Evolutionary conservation across 2,888 invertebrate species (phyloP).

Genomic region (Apamea epomidion): DNA sequence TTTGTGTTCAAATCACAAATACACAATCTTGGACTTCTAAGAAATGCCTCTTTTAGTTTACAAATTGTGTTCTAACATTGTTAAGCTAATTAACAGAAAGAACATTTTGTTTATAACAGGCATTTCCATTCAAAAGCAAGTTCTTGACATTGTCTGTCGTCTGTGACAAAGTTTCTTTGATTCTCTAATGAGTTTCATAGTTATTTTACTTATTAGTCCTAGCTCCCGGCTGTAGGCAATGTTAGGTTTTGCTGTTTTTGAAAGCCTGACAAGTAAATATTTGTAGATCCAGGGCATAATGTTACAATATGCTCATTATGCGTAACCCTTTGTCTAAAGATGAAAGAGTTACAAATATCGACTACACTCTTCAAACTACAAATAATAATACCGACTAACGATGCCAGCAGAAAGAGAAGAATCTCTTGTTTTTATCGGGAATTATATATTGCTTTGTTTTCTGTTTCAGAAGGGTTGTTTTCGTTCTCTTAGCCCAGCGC

Average conservation of each 20-base stretch:
- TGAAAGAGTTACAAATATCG: conserved; percentile 21
- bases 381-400: conserved; percentile 29
- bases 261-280: neutral
- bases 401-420: conserved; percentile 19
- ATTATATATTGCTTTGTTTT: conserved; percentile 16
- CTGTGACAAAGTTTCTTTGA: conserved; percentile 40
- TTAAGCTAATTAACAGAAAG: conserved; percentile 30
- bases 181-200: conserved; percentile 50
- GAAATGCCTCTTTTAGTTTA: conserved; percentile 4
- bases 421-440: conserved; percentile 13
- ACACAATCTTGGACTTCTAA: conserved; percentile 5
- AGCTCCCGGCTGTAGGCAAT: conserved; percentile 18
- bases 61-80: conserved; percentile 36
- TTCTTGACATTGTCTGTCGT: conserved; percentile 28
- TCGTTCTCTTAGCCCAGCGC: neutral
- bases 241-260: conserved; percentile 12
- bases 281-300: neutral
- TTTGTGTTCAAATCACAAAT: conserved; percentile 4
- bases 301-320: conserved; percentile 20
- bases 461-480: conserved; percentile 16
- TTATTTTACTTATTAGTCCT: conserved; percentile 35
- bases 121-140: conserved; percentile 37
- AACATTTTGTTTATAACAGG: conserved; percentile 30
- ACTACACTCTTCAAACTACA: conserved; percentile 10
- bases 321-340: conserved; percentile 21